A percentile compares a stretch with the other conserved stretches of the same genome.
phyloP scores from a whole-genome alignment of 2,113 vertebrate species.

The Pangasianodon hypophthalmus region DNA sequence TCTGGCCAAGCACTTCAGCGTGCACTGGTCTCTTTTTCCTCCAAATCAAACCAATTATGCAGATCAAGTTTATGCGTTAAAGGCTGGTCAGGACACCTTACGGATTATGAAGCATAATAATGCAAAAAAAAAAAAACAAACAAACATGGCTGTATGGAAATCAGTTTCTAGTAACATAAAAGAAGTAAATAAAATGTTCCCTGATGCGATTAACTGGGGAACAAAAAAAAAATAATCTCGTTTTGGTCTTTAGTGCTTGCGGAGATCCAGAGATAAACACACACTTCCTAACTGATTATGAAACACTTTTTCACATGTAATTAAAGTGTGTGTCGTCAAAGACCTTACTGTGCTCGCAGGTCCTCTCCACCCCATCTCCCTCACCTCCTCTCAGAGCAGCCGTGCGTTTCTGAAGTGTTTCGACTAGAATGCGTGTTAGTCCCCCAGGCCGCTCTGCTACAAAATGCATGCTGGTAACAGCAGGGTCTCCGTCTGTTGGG shows the following conservation, averaged over 20 bases:
- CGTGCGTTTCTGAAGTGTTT: constrained; percentile 5
- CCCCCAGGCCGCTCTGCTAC: background rate
- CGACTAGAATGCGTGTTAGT: background rate
- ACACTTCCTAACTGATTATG: constrained; percentile 59
- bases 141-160: background rate
- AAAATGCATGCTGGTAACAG: background rate
- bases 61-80: background rate
- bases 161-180: background rate
- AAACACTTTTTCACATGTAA: constrained; percentile 65
- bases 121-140: background rate
- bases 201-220: background rate
- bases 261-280: constrained; percentile 58
- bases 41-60: background rate
- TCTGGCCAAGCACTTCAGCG: background rate
- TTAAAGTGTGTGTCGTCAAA: constrained; percentile 55
- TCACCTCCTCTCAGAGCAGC: background rate
- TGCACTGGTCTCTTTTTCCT: background rate
- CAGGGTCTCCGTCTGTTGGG: background rate
- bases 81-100: background rate
- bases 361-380: constrained; percentile 37
- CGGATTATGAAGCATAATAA: background rate
- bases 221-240: background rate
- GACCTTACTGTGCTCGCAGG: constrained; percentile 41
- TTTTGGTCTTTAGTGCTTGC: background rate
- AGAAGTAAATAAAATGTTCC: background rate